Base-by-base conservation (phyloP, 1,140 invertebrate species). In the Drosophila nigromelanica region DNA sequence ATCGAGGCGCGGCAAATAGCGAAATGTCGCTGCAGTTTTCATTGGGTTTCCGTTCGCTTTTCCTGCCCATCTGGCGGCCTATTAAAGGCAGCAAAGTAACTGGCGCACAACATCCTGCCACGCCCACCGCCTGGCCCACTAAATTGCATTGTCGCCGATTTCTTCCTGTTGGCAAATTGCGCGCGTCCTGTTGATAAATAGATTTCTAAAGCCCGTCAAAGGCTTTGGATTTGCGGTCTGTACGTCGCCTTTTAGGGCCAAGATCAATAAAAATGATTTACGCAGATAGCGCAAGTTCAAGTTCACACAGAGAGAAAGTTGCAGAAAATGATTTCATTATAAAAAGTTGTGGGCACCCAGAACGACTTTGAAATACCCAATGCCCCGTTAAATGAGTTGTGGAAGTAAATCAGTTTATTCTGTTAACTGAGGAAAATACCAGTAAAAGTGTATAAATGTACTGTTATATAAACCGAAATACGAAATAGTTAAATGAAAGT, bases 141-240 rank as follows among this genome's bases (percentile, higher is more conserved):
- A 62, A 78, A 85, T 87, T 85, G 81, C 74, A 81, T 86, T 81
- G 60, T 72, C 71, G 78, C 60, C 52, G 43, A 76, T 68, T 73
- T 69, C 60, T 70, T 76, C 80, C 80, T 83, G 76, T 67, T 69
- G 40, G 67, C 63, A 86, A 86, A 86, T 86, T 86, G 82, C 55
- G 35, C 48, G 61, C 70, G 74, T 86, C 81, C 81, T 82, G 75
- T 52, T 68, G 64, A 50, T 86, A 86, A 86, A 70, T 67, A 64
- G 67, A 81, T 86, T 85, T 63, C 56, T 40, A 74, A 58, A 30
- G 52, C 39, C 14, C 10, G 8, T 21, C 10, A 45, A 37, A 55
- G 14, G 10, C 30, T 14, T 37, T 61, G 27, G 12, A 21, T 43
- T 27, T 37, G 12, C 47, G 47, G 12, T 24, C 12, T 14, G 12